Evolutionary conservation across 2,888 invertebrate genomes (phyloP).

Genomic region (Rhynchonema sp.): DNA sequence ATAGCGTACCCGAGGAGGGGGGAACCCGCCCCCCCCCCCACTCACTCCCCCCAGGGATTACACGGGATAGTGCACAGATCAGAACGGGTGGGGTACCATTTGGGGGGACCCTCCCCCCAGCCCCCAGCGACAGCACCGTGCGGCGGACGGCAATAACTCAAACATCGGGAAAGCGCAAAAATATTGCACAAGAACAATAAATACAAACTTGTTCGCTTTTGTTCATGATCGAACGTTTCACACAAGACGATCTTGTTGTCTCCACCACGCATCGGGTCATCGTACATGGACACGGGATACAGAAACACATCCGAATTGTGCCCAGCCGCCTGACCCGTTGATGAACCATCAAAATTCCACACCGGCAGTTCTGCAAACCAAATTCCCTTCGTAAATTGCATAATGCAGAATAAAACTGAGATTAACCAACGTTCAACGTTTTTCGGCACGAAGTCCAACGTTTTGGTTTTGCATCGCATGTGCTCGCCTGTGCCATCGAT

Average conservation of each 20-base stretch:
- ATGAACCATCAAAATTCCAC: constrained; percentile 30
- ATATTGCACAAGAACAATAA: too few species aligned
- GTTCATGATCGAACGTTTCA: constrained; percentile 37
- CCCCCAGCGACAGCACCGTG: too few species aligned
- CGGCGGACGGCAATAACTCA: too few species aligned
- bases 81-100: too few species aligned
- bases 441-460: constrained; percentile 58
- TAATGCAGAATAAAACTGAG: too few species aligned
- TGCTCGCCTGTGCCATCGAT: constrained; percentile 78
- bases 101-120: too few species aligned
- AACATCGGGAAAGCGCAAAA: too few species aligned
- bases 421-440: constrained; percentile 34
- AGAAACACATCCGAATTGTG: constrained; percentile 56
- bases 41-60: too few species aligned
- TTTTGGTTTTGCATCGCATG: constrained; percentile 66
- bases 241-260: constrained; percentile 75
- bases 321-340: constrained; percentile 1
- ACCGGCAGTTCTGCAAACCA: constrained; percentile 28
- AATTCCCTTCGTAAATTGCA: neutral
- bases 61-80: too few species aligned
- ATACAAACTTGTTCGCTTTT: too few species aligned
- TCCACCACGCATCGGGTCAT: constrained; percentile 43
- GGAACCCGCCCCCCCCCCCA: too few species aligned
- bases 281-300: constrained; percentile 73
- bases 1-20: too few species aligned